These are phyloP conservation scores for Ostrea denselamellosa DNA, from an alignment of 1,140 invertebrate species.

Conservation along the genomic window DNA sequence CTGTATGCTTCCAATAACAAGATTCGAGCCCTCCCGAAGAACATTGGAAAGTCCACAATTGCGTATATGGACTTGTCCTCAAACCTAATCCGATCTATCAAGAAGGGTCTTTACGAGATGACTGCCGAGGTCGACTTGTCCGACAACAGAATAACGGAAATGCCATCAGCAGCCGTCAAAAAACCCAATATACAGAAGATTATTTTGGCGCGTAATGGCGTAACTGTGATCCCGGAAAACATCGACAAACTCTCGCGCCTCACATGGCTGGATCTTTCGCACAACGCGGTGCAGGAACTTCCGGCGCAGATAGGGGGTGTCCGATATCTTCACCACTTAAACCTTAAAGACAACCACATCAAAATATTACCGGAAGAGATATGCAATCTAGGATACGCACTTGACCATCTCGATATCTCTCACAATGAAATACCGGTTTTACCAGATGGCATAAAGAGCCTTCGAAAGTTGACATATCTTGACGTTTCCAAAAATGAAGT, in stretches of 20 bases:
- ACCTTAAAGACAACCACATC: conserved; percentile 71
- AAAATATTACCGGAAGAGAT: conserved; percentile 74
- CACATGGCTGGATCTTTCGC: conserved; percentile 72
- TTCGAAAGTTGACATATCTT: conserved; percentile 70
- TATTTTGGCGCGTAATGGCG: conserved; percentile 72
- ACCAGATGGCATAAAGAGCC: conserved; percentile 69
- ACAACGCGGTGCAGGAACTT: conserved; percentile 74
- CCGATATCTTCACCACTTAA: conserved; percentile 69
- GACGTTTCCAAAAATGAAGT: conserved; percentile 72
- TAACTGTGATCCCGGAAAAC: conserved; percentile 70
- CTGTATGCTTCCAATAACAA: conserved; percentile 72
- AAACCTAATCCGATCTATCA: conserved; percentile 73
- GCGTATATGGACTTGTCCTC: conserved; percentile 68
- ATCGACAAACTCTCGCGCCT: conserved; percentile 72
- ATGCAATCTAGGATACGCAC: conserved; percentile 70
- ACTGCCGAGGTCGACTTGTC: conserved; percentile 70
- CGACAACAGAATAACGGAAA: conserved; percentile 69
- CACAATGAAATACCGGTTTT: conserved; percentile 71
- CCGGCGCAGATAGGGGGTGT: conserved; percentile 69
- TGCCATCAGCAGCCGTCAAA: conserved; percentile 71
- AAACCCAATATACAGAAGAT: conserved; percentile 74
- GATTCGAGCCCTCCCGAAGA: conserved; percentile 72
- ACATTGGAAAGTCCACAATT: conserved; percentile 72
- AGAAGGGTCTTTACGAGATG: conserved; percentile 74
- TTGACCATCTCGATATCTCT: conserved; percentile 67